Base-by-base conservation (phyloP, 2,888 invertebrate species). In the Strigamia transsilvanica region DNA sequence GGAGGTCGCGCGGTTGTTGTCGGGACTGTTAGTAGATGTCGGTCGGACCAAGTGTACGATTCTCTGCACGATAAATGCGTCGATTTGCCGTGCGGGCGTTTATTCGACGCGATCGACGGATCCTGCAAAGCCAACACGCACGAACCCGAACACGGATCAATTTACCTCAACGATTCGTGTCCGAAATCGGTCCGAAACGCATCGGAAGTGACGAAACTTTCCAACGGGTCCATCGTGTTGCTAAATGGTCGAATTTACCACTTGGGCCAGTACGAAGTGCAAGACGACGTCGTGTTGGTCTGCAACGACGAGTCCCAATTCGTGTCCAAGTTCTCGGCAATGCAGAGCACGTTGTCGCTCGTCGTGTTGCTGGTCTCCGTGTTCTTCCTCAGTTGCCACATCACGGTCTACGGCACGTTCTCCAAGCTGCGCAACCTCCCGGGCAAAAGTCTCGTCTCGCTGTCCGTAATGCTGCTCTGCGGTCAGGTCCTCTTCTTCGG, bases 401-500 rank as follows among this genome's bases (percentile, higher is more conserved):
- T 89, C n/a, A n/a, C 85, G 2, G 85, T 88, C 0, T 88, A 88
- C 84, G 82, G 84, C 5, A 77, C 85, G 6, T 83, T 87, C 3
- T 86, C 87, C 13, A 86, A 87, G 82, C 83, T 87, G 82, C 85
- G 87, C 78, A 89, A 88, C 84, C 85, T 88, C 4, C 88, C 88
- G 0, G 89, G 88, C 2, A 88, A 87, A 83, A 89, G 88, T 82
- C 84, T 89, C 10, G 85, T 89, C 78, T 87, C 87, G 42, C 85
- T 89, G 13, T 86, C 87, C 0, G 83, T 86, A 51, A 85, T 87
- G 7, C 85, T 90, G 7, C 86, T 89, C 82, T 80, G 88, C 32
- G 88, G 87, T 0, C 88, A 89, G 82, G 77, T 88, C 2, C 83
- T 87, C 56, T 88, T 87, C 83, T 83, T 87, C 0, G 84, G 86